Conservation (phyloP, 2,797 vertebrate genomes). For the Sarcoramphus papa region DNA sequence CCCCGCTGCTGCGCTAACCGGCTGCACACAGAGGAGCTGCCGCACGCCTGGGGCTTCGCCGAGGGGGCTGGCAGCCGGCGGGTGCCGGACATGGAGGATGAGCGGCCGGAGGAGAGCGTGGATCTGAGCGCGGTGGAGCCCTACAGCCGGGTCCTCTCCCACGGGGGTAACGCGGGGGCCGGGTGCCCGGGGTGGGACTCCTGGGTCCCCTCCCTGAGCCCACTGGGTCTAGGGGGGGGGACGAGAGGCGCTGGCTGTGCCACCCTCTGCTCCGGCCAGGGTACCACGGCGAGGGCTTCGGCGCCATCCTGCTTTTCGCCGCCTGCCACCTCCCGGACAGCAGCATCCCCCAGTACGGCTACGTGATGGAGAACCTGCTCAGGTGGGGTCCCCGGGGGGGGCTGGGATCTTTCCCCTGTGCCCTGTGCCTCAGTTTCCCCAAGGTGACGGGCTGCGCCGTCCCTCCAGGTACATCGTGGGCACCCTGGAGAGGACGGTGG, state of each 20-base stretch:
- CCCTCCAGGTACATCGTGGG: conserved; percentile 80
- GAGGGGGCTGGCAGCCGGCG: neutral
- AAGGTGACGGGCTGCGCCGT: accelerated
- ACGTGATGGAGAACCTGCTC: conserved; percentile 87
- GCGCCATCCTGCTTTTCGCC: conserved; percentile 81
- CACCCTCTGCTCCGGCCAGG: conserved; percentile 57
- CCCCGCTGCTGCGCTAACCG: accelerated
- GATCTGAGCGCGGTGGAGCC: conserved; percentile 83
- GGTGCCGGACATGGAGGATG: conserved; percentile 70
- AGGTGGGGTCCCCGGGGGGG: conserved; percentile 26
- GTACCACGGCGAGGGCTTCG: conserved; percentile 80
- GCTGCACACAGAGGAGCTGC: conserved; percentile 76
- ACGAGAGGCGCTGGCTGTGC: neutral
- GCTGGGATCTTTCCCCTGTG: accelerated
- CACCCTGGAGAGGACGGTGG: conserved; percentile 83
- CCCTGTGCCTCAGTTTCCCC: neutral
- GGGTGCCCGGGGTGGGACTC: neutral
- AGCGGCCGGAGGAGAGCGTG: conserved; percentile 71
- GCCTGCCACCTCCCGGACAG: conserved; percentile 83
- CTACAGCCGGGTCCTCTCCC: conserved; percentile 82
- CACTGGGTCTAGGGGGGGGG: no score
- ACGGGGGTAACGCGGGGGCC: conserved; percentile 72
- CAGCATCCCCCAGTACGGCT: conserved; percentile 77
- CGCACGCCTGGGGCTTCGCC: neutral
- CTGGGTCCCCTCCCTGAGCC: neutral